Evolutionary conservation across 2,888 invertebrate species (phyloP).

Genomic region (Chouioia cunea): DNA sequence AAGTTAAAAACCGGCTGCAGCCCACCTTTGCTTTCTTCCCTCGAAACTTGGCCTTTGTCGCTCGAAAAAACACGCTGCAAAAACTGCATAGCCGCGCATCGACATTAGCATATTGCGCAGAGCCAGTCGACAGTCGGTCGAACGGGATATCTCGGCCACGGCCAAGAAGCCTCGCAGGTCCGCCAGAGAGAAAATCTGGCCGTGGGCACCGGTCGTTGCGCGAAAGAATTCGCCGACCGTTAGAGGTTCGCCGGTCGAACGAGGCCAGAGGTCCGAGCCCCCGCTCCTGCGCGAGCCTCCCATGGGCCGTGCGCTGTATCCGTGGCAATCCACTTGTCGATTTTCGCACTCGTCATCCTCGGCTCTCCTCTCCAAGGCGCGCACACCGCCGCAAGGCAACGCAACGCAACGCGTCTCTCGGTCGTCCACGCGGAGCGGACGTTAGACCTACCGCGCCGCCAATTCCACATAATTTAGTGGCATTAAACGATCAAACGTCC

Average conservation of each 20-base stretch:
- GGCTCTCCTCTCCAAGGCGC: no score
- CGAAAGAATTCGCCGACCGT: constrained; percentile 50
- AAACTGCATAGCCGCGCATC: constrained; percentile 1
- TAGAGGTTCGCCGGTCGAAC: constrained; percentile 38
- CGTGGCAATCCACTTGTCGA: no score
- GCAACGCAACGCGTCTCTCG: no score
- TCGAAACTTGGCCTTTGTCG: no score
- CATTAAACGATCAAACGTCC: constrained; percentile 18
- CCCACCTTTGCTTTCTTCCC: no score
- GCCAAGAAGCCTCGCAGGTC: not conserved
- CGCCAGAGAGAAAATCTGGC: not conserved
- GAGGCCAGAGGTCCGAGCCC: constrained; percentile 21
- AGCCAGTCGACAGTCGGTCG: no score
- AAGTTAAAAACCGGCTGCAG: constrained; percentile 26
- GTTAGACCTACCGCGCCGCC: no score
- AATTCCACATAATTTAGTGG: no score
- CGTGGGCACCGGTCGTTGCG: constrained; percentile 25
- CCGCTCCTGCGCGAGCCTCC: constrained; percentile 5
- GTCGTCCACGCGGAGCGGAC: no score
- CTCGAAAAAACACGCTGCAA: not conserved
- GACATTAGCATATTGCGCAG: not conserved
- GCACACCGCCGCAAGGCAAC: no score
- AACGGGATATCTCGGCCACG: not conserved
- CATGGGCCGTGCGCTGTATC: constrained; percentile 21
- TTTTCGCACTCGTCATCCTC: no score